Percentiles rank a stretch among this genome's conserved stretches.
Conservation (phyloP, 2,113 vertebrate genomes). For the Dromiciops gliroides region DNA sequence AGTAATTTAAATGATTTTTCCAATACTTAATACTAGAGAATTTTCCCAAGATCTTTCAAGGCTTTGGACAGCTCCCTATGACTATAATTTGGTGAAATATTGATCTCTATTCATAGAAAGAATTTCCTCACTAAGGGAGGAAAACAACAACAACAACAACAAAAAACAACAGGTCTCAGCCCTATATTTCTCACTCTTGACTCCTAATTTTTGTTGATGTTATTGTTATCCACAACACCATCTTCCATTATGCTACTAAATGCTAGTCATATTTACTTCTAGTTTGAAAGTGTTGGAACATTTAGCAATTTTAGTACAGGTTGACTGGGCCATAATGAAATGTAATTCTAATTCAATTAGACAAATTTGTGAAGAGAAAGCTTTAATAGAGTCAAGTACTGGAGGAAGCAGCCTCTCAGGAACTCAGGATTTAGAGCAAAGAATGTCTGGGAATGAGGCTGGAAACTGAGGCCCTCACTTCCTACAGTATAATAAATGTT, state of each 20-base stretch:
- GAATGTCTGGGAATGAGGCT: not conserved
- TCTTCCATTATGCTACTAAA: not conserved
- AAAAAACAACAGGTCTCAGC: no score
- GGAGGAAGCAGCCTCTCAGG: not conserved
- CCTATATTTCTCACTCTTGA: not conserved
- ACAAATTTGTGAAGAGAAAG: not conserved
- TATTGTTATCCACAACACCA: not conserved
- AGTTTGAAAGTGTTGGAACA: not conserved
- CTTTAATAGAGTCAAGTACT: not conserved
- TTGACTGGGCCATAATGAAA: not conserved
- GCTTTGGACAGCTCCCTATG: not conserved
- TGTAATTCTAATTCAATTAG: constrained; percentile 22
- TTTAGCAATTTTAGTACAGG: not conserved
- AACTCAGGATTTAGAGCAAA: not conserved
- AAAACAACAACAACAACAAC: not conserved
- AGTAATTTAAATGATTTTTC: not conserved
- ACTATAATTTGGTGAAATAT: not conserved
- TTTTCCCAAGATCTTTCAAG: not conserved
- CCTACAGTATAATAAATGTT: not conserved
- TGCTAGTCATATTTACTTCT: not conserved
- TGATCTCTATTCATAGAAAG: not conserved
- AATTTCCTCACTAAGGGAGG: not conserved
- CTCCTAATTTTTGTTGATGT: not conserved
- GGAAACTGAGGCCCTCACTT: not conserved
- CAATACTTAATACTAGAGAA: not conserved